phyloP scores from a whole-genome alignment of 2,113 vertebrate genomes.

The Dasyprocta punctata region DNA sequence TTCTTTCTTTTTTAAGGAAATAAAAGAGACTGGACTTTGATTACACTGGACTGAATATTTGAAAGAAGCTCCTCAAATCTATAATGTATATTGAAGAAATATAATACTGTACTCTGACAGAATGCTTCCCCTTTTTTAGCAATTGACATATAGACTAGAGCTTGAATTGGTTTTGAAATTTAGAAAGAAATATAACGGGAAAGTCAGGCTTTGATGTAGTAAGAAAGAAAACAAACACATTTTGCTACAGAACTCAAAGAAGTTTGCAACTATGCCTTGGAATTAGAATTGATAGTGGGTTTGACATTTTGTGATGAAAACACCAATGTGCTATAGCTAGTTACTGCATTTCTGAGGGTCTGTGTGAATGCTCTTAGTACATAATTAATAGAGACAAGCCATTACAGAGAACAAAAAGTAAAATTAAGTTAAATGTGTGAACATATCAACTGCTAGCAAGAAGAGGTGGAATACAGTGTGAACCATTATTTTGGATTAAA shows the following conservation, averaged over 20 bases:
- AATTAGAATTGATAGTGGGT: constrained; percentile 61
- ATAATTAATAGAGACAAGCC: constrained; percentile 60
- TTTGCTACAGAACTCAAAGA: constrained; percentile 63
- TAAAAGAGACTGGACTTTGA: constrained; percentile 7
- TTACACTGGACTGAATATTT: constrained; percentile 19
- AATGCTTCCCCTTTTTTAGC: neutral
- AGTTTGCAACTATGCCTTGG: constrained; percentile 64
- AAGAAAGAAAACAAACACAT: constrained; percentile 51
- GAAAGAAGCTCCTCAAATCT: constrained; percentile 30
- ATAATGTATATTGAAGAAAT: constrained; percentile 12
- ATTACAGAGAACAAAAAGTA: constrained; percentile 56
- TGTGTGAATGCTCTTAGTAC: constrained; percentile 17
- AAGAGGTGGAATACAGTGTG: neutral
- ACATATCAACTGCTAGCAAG: neutral
- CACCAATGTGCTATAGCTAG: constrained; percentile 22
- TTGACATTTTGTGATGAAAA: constrained; percentile 68
- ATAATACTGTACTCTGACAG: neutral
- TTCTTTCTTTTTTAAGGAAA: constrained; percentile 19
- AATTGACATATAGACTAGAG: neutral
- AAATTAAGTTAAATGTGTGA: constrained; percentile 56
- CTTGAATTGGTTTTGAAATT: constrained; percentile 41
- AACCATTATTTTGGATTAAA: constrained; percentile 57
- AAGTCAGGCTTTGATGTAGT: constrained; percentile 65
- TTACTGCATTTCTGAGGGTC: neutral
- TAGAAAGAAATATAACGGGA: constrained; percentile 56